phyloP scores from a whole-genome alignment of 2,113 vertebrate species.

The Lampris megalopsis region DNA sequence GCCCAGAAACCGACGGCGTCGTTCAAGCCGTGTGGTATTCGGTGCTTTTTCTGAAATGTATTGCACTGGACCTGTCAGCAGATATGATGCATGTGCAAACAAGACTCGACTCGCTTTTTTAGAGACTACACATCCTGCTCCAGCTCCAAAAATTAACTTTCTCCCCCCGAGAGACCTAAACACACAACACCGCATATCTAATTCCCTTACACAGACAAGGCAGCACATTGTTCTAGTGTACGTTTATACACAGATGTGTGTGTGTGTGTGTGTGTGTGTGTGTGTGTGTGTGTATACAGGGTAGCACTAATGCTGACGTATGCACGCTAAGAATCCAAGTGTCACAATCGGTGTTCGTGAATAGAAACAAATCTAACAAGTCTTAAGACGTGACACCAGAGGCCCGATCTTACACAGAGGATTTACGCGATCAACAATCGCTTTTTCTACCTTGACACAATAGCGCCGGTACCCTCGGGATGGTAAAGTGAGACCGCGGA shows the following conservation, averaged over 20 bases:
- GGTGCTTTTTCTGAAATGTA: slow-evolving; percentile 20
- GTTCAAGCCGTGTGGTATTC: too few relatives aligned
- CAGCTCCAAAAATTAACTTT: slow-evolving; percentile 6
- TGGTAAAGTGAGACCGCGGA: not conserved
- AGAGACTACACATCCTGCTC: slow-evolving; percentile 21
- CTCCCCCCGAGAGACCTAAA: slow-evolving; percentile 2
- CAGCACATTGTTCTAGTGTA: not conserved
- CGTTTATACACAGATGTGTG: not conserved
- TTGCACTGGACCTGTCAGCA: slow-evolving; percentile 36
- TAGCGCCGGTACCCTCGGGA: not conserved
- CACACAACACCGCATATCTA: not conserved
- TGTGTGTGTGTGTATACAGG: slow-evolving; percentile 11
- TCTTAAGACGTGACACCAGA: not conserved
- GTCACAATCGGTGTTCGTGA: not conserved
- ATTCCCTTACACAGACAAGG: not conserved
- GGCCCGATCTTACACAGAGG: not conserved
- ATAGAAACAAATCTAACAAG: not conserved
- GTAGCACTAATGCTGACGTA: not conserved
- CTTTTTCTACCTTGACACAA: slow-evolving; percentile 2
- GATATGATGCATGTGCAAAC: slow-evolving; percentile 53
- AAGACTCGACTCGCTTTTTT: slow-evolving; percentile 36
- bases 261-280: not conserved
- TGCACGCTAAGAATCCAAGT: not conserved
- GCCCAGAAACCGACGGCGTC: too few relatives aligned
- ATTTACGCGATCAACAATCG: slow-evolving; percentile 11